Percentiles rank a stretch among this genome's conserved stretches.
Conservation (phyloP, 2,888 invertebrate species). For the Criorhina ranunculi region DNA sequence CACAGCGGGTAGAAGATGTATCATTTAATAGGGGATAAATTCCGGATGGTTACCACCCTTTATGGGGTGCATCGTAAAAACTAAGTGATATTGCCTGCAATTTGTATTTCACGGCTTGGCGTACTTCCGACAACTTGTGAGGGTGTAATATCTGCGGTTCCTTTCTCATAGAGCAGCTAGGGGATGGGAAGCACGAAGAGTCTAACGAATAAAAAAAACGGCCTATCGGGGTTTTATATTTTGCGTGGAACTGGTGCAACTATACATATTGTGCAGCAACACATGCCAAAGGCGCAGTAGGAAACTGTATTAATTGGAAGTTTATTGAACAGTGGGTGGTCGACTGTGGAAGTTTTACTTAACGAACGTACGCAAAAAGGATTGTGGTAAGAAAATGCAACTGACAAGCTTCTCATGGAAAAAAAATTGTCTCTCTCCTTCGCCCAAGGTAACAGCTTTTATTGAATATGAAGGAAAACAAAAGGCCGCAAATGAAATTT, state of each 20-base stretch:
- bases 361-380: no score
- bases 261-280: slow-evolving; percentile 38
- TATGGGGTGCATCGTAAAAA: slow-evolving; percentile 77
- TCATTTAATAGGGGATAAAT: slow-evolving; percentile 76
- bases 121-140: slow-evolving; percentile 76
- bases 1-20: slow-evolving; percentile 61
- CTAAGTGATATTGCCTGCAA: slow-evolving; percentile 77
- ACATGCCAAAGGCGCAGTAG: slow-evolving; percentile 44
- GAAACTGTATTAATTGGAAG: slow-evolving; percentile 70
- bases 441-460: no score
- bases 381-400: no score
- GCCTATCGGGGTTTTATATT: slow-evolving; percentile 19
- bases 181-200: neutral
- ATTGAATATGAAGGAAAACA: no score
- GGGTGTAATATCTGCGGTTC: slow-evolving; percentile 72
- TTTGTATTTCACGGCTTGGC: slow-evolving; percentile 77
- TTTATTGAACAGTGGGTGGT: slow-evolving; percentile 61
- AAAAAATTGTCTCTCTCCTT: no score
- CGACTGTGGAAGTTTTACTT: slow-evolving; percentile 28
- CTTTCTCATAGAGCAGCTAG: slow-evolving; percentile 7
- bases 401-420: no score
- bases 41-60: slow-evolving; percentile 76
- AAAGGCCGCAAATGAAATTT: no score
- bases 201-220: slow-evolving; percentile 15
- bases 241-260: slow-evolving; percentile 30